Evolutionary conservation across 2,888 invertebrate genomes (phyloP).

Genomic region (Capitulum mitella): DNA sequence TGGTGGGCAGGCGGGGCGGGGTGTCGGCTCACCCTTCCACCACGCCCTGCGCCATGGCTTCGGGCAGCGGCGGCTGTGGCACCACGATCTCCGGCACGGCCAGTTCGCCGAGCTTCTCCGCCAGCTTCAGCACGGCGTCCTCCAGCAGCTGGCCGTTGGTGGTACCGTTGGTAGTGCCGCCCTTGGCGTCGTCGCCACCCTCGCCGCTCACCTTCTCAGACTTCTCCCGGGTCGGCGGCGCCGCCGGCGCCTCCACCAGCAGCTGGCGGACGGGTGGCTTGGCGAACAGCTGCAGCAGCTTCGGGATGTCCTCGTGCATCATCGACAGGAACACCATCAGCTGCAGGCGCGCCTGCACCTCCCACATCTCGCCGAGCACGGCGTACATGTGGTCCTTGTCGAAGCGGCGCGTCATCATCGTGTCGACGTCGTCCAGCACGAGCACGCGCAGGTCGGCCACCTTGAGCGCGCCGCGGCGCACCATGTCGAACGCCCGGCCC

Average conservation of each 20-base stretch:
- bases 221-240: neutral
- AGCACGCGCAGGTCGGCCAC: neutral
- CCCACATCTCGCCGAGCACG: neutral
- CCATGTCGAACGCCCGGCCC: conserved; percentile 18
- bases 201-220: neutral
- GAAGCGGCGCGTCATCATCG: conserved; percentile 22
- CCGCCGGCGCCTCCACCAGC: neutral
- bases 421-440: conserved; percentile 19
- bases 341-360: neutral
- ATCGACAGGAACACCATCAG: neutral
- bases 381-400: conserved; percentile 20
- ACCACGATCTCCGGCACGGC: neutral
- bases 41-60: neutral
- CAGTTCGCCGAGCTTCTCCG: neutral
- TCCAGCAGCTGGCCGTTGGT: conserved; percentile 10
- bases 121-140: conserved; percentile 2
- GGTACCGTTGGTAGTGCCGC: too few species aligned
- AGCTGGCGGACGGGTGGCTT: neutral
- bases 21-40: conserved; percentile 9
- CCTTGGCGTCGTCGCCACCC: neutral
- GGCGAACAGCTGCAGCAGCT: neutral
- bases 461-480: conserved; percentile 1
- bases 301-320: conserved; percentile 20
- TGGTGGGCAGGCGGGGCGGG: too few species aligned
- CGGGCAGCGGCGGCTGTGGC: neutral